Evolutionary conservation across 2,797 vertebrate species (phyloP).

Genomic region (Australoheros facetus): DNA sequence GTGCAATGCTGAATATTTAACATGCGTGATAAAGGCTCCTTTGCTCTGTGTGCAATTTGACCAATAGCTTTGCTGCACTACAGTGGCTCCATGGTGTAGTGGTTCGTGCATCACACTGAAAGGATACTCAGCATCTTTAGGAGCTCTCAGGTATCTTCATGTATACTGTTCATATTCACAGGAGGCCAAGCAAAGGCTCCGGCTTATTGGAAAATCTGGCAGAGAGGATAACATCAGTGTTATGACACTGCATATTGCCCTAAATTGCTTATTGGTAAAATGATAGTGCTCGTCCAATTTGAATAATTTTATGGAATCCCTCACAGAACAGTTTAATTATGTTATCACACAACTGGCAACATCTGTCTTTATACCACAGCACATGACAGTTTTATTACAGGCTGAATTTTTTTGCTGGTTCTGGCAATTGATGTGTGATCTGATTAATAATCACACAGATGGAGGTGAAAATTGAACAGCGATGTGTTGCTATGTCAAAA

Average conservation of each 20-base stretch:
- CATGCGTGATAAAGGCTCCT: conserved; percentile 22
- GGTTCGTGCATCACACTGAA: conserved; percentile 12
- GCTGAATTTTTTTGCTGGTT: conserved; percentile 86
- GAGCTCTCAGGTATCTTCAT: conserved; percentile 67
- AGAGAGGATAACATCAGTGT: conserved; percentile 84
- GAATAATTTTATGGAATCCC: conserved; percentile 89
- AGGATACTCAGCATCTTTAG: conserved; percentile 8
- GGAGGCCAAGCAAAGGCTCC: conserved; percentile 62
- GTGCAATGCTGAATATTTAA: conserved; percentile 33
- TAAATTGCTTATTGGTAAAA: conserved; percentile 90
- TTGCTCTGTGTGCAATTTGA: conserved; percentile 34
- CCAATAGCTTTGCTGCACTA: conserved; percentile 20
- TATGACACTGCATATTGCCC: conserved; percentile 87
- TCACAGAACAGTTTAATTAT: conserved; percentile 89
- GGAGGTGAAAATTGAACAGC: conserved; percentile 86
- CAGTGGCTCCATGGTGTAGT: not conserved
- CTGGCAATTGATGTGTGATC: conserved; percentile 88
- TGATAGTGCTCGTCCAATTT: conserved; percentile 89
- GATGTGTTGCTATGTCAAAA: conserved; percentile 74
- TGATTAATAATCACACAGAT: conserved; percentile 88
- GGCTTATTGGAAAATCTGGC: conserved; percentile 84
- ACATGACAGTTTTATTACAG: conserved; percentile 92
- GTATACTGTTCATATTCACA: conserved; percentile 75
- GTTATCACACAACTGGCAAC: conserved; percentile 90
- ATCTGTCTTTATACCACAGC: conserved; percentile 89